These are phyloP conservation scores for Aldabrachelys gigantea DNA, from an alignment of 2,113 vertebrate species.

Conservation along the genomic window DNA sequence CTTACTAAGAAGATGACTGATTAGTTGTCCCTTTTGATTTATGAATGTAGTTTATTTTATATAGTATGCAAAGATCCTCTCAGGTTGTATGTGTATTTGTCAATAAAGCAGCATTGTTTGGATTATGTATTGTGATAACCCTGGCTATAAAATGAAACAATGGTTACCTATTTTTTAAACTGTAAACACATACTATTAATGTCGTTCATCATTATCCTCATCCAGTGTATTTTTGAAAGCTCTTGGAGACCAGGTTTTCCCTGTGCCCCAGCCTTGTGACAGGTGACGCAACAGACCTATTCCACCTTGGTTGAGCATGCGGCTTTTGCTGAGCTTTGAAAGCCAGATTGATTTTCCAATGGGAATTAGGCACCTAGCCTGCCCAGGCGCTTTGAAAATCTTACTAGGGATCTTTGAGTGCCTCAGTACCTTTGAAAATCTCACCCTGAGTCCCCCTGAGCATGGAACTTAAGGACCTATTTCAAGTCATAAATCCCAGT, in stretches of 20 bases:
- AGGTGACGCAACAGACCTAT: not conserved
- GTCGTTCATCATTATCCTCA: not conserved
- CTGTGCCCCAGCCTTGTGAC: not conserved
- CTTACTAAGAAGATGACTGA: not conserved
- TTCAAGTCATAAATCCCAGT: rapidly evolving
- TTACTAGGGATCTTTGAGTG: not conserved
- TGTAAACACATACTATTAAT: rapidly evolving
- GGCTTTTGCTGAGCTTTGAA: not conserved
- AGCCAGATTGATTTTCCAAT: not conserved
- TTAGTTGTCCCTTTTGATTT: not conserved
- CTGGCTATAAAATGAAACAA: not conserved
- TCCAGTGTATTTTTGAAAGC: too few relatives aligned
- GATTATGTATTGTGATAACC: not conserved
- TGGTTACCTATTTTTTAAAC: not conserved
- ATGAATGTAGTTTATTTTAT: not conserved
- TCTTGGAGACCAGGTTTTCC: not conserved
- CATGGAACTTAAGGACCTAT: not conserved
- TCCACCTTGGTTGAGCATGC: not conserved
- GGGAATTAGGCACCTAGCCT: not conserved
- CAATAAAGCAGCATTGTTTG: not conserved
- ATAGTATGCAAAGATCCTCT: not conserved
- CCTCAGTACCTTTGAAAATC: not conserved
- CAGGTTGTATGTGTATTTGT: not conserved
- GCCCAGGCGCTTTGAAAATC: not conserved
- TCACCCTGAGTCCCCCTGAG: not conserved